Evolutionary conservation across 2,113 vertebrate genomes (phyloP).

Genomic region (Poeciliopsis turrubarensis): DNA sequence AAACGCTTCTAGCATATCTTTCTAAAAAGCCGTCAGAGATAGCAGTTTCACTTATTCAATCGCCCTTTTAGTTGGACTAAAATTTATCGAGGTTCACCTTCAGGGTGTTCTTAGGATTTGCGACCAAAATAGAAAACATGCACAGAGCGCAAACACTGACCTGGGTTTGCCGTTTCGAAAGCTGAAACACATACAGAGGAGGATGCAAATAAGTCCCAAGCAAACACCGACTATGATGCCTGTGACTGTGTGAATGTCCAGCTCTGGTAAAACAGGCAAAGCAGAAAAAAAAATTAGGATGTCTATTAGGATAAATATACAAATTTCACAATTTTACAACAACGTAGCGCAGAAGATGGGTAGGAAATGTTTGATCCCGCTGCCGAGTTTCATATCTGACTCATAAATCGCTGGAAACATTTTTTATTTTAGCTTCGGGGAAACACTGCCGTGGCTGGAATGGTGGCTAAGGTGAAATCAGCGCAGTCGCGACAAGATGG

Average conservation of each 20-base stretch:
- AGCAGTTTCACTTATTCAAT: no score
- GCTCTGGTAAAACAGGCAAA: slow-evolving; percentile 66
- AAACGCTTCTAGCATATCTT: no score
- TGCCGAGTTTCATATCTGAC: not conserved
- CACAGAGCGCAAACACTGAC: slow-evolving; percentile 36
- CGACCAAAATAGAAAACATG: not conserved
- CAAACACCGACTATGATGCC: slow-evolving; percentile 96
- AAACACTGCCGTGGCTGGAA: not conserved
- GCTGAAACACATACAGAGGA: slow-evolving; percentile 95
- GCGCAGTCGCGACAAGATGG: no score
- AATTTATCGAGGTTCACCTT: not conserved
- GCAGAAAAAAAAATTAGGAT: slow-evolving; percentile 1
- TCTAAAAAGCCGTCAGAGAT: no score
- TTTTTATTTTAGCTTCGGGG: not conserved
- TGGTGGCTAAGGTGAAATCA: not conserved
- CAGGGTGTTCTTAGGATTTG: not conserved
- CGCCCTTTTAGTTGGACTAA: no score
- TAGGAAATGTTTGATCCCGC: not conserved
- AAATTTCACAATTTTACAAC: not conserved
- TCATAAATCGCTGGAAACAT: not conserved
- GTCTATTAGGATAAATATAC: not conserved
- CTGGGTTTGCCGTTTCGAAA: slow-evolving; percentile 88
- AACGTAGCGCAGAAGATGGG: not conserved
- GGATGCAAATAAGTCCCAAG: slow-evolving; percentile 92
- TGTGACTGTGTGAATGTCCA: slow-evolving; percentile 93